phyloP scores from a whole-genome alignment of 2,113 vertebrate genomes.

The Pelobates fuscus region DNA sequence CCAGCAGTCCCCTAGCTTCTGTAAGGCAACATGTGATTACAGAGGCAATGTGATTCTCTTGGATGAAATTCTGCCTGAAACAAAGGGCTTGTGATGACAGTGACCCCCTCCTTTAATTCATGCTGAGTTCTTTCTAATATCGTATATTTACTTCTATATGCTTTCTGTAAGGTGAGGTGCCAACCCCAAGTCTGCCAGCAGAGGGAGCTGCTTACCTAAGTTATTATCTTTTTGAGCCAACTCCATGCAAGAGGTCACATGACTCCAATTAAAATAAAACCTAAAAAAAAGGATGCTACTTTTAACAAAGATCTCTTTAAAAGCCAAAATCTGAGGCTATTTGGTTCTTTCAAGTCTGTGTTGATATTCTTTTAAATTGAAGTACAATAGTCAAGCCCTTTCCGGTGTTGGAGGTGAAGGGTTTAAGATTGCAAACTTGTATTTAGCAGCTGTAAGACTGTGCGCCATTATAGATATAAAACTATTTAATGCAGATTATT shows the following conservation, averaged over 20 bases:
- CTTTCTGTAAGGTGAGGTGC: background rate
- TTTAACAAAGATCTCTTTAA: background rate
- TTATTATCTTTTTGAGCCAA: background rate
- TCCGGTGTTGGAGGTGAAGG: no score
- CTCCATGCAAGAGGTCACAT: background rate
- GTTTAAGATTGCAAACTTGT: no score
- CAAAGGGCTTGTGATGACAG: background rate
- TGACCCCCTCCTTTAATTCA: background rate
- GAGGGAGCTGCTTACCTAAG: slow-evolving; percentile 16
- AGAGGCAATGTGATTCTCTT: background rate
- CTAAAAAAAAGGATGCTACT: background rate
- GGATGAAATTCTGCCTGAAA: no score
- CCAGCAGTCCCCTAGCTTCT: background rate
- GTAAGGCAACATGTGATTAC: background rate
- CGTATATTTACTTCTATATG: background rate
- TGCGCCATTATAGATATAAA: no score
- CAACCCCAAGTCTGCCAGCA: slow-evolving; percentile 4
- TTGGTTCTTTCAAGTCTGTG: background rate
- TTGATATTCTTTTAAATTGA: no score
- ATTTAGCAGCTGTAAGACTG: no score
- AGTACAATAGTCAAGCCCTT: background rate
- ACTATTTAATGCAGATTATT: no score
- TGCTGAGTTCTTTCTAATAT: background rate
- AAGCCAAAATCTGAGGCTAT: background rate
- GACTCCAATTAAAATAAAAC: background rate